phyloP scores from a whole-genome alignment of 2,888 invertebrate genomes.

The Drosophila mimetica region DNA sequence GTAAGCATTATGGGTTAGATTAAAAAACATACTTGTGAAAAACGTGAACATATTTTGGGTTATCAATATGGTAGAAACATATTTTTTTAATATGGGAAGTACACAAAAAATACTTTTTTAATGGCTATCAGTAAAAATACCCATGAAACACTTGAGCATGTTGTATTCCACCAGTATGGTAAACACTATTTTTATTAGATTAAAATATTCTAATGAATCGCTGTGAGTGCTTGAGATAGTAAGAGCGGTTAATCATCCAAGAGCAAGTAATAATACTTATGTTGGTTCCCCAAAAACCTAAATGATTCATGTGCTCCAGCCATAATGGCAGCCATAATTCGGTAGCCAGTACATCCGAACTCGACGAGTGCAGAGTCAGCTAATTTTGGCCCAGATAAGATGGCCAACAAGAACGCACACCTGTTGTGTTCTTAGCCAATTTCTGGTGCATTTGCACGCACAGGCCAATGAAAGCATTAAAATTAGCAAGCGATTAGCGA shows the following conservation, averaged over 20 bases:
- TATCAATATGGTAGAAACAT: not conserved
- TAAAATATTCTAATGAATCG: constrained; percentile 21
- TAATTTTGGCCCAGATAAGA: constrained; percentile 26
- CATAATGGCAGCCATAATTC: not conserved
- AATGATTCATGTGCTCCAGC: constrained; percentile 3
- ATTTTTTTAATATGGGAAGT: not conserved
- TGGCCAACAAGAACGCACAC: constrained; percentile 39
- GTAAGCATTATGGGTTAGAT: not conserved
- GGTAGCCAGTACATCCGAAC: constrained; percentile 49
- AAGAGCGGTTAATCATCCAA: not conserved
- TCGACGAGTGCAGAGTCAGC: not conserved
- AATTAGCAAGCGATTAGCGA: constrained; percentile 53
- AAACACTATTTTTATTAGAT: not conserved
- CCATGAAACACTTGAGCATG: not conserved
- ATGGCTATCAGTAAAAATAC: not conserved
- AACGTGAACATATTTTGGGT: not conserved
- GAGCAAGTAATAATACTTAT: not conserved
- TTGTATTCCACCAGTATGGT: not conserved
- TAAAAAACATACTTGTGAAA: too few relatives aligned
- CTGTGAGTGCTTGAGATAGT: not conserved
- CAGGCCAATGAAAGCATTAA: constrained; percentile 14
- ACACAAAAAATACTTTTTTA: not conserved
- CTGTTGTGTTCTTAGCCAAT: constrained; percentile 38
- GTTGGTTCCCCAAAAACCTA: not conserved
- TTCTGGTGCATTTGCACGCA: constrained; percentile 23